Evolutionary conservation across 2,797 vertebrate genomes (phyloP), one percentile per base, ranked within the genome.

Genomic region (Melopsittacus undulatus): DNA sequence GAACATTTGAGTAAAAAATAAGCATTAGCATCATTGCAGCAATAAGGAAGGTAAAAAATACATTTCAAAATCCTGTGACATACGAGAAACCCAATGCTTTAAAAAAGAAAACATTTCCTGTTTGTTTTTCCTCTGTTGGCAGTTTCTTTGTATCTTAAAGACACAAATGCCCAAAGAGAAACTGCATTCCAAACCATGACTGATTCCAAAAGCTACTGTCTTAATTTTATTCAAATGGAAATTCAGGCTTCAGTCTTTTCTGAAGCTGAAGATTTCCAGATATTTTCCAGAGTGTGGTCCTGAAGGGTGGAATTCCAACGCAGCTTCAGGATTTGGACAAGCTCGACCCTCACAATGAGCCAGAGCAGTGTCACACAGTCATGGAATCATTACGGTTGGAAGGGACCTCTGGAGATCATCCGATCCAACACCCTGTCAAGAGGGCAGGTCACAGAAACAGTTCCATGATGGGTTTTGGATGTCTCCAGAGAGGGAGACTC

Each of bases 121-220:
- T 1, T 30, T 27, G 21, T 16, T 6, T 11, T 36, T 5, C 2
- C 4, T 36, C 3, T 4, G 1, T 40, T 75, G 21, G 61, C 7
- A 63, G 10, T n/a, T 54, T 49, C 17, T 20, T 59, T 73, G 9
- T 48, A 43, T 73, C 73, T 73, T 79, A 87, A 80, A 77, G 30
- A 46, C 1, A 16, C 8, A 70, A 32, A 38, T 76, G 79, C 73
- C 24, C 76, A 57, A 82, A 72, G 23, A 46, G 14, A 83, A 91
- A 59, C 5, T 42, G 24, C 23, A 32, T 83, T 85, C 90, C 18
- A 70, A 56, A 80, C 32, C 48, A 49, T 11, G 18, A 3, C 32
- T 62, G 22, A 38, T 49, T 66, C 27, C 11, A 83, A 70, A n/a
- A 75, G 8, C 42, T 81, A 46, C 34, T 57, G 23, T 19, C 49